phyloP scores from a whole-genome alignment of 1,140 invertebrate species.

The Sinonovacula constricta region DNA sequence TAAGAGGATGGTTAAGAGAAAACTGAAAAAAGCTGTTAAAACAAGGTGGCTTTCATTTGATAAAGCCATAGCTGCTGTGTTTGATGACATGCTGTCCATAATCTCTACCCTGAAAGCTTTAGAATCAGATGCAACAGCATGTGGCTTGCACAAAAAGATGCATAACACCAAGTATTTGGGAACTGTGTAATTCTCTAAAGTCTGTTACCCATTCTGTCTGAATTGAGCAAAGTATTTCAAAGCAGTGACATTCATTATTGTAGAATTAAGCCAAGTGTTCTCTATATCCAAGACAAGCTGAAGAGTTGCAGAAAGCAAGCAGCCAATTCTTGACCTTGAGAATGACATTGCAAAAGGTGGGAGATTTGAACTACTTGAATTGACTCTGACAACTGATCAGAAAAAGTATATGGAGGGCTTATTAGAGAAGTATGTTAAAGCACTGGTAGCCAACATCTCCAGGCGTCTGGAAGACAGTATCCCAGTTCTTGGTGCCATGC shows the following conservation, averaged over 20 bases:
- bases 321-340: not conserved
- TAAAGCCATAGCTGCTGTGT: constrained; percentile 11
- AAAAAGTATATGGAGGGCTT: not conserved
- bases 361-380: not conserved
- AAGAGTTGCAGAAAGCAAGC: constrained; percentile 1
- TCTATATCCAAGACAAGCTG: not conserved
- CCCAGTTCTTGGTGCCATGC: not conserved
- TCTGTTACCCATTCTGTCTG: not conserved
- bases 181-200: constrained; percentile 1
- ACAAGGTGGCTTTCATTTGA: constrained; percentile 49
- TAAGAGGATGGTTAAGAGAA: constrained; percentile 1
- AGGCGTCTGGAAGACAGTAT: not conserved
- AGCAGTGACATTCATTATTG: not conserved
- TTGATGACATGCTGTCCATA: constrained; percentile 5
- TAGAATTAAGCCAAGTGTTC: not conserved
- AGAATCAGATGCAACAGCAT: constrained; percentile 22
- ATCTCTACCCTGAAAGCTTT: not conserved
- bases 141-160: constrained; percentile 38
- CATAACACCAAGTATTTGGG: constrained; percentile 28
- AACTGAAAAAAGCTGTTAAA: constrained; percentile 40
- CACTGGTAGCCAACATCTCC: not conserved
- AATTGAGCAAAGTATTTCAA: not conserved
- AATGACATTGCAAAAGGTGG: not conserved
- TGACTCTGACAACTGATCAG: not conserved
- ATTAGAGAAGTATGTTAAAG: not conserved